Percentiles rank a stretch among this genome's conserved stretches.
Evolutionary conservation across 2,888 invertebrate species (phyloP).

Genomic region (Zygogramma bicolorata): DNA sequence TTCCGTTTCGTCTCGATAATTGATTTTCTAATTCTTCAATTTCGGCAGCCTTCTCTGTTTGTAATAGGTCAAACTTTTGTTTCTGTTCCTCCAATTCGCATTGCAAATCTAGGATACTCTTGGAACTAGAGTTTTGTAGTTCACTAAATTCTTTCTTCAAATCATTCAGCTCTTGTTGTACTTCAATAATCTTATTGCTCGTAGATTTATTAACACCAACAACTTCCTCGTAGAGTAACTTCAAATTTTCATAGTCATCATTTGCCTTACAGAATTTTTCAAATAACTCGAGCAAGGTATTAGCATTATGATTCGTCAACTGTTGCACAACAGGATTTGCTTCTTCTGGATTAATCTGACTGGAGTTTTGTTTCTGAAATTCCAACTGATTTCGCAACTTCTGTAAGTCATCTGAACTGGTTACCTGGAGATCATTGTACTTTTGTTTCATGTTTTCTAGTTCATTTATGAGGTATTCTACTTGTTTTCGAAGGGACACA

Average conservation of each 20-base stretch:
- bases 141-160: conserved; percentile 19
- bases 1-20: conserved; percentile 51
- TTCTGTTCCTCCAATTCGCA: conserved; percentile 41
- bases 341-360: neutral
- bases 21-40: conserved; percentile 42
- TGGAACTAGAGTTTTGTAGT: conserved; percentile 31
- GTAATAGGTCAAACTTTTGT: conserved; percentile 31
- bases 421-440: conserved; percentile 3
- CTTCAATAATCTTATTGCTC: conserved; percentile 8
- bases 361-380: conserved; percentile 34
- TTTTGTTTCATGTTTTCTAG: conserved; percentile 49
- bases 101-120: conserved; percentile 54
- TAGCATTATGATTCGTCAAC: conserved; percentile 13
- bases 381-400: conserved; percentile 18
- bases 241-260: neutral
- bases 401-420: neutral
- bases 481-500: conserved; percentile 54
- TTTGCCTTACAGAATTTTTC: neutral
- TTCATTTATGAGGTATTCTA: conserved; percentile 55
- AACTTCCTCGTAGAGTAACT: neutral
- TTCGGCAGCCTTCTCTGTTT: conserved; percentile 49
- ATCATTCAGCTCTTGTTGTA: conserved; percentile 18
- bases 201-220: neutral
- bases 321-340: conserved; percentile 15
- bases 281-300: conserved; percentile 14